Evolutionary conservation across 2,797 vertebrate species (phyloP).

Genomic region (Garrulus glandarius): DNA sequence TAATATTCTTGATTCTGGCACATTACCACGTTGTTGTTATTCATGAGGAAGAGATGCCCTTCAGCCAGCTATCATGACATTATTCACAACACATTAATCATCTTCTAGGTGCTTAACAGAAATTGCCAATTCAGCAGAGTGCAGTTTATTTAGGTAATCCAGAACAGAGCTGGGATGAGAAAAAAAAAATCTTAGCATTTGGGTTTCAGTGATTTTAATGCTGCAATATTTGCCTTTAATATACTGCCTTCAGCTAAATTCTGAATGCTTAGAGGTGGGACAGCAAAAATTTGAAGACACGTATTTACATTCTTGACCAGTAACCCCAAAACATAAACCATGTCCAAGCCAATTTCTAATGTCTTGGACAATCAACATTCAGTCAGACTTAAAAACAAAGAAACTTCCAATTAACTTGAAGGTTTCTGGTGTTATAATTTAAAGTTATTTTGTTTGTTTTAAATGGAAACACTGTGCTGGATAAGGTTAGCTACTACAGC

Average conservation of each 20-base stretch:
- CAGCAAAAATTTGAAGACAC: background rate
- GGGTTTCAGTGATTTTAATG: background rate
- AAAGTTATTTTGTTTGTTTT: background rate
- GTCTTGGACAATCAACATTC: background rate
- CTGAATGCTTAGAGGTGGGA: background rate
- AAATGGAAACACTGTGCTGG: background rate
- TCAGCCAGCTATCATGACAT: background rate
- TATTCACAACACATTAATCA: constrained; percentile 22
- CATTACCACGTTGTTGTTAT: background rate
- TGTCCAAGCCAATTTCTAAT: background rate
- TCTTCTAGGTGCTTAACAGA: constrained; percentile 2
- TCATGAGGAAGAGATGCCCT: background rate
- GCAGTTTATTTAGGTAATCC: background rate
- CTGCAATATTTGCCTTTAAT: background rate
- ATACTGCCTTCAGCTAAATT: background rate
- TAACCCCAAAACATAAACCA: background rate
- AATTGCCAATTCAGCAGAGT: background rate
- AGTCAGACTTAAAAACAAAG: background rate
- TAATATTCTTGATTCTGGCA: background rate
- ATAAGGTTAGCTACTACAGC: background rate
- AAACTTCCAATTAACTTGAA: background rate
- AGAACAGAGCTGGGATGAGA: background rate
- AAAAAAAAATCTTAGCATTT: background rate
- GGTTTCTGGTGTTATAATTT: background rate
- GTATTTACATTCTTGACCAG: background rate